A percentile compares a stretch with the other conserved stretches of the same genome.
phyloP scores from a whole-genome alignment of 2,888 invertebrate genomes.

The Eumerus sabulonum region DNA sequence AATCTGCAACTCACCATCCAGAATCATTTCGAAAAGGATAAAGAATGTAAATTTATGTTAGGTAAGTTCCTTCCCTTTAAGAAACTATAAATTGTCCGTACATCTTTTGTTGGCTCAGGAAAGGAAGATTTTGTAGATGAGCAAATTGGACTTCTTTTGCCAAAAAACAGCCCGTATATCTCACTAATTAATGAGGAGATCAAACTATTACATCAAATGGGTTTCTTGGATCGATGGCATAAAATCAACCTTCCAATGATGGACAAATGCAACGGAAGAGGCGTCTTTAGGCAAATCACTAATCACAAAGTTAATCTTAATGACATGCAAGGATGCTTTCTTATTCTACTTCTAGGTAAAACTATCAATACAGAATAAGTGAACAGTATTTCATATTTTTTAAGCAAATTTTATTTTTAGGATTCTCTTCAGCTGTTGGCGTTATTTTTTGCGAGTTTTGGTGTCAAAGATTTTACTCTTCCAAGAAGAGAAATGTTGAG shows the following conservation, averaged over 20 bases:
- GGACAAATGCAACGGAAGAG: constrained; percentile 88
- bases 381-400: neutral
- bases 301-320: constrained; percentile 93
- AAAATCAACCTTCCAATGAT: constrained; percentile 87
- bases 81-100: neutral
- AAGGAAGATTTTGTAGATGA: constrained; percentile 89
- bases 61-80: constrained; percentile 79
- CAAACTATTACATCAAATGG: constrained; percentile 89
- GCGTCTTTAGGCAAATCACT: constrained; percentile 84
- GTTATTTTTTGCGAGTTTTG: constrained; percentile 73
- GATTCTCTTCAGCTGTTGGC: constrained; percentile 72
- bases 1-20: constrained; percentile 87
- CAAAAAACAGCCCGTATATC: constrained; percentile 88
- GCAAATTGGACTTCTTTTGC: constrained; percentile 87
- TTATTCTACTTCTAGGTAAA: constrained; percentile 89
- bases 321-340: constrained; percentile 96
- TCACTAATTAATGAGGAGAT: constrained; percentile 88
- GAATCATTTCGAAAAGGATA: constrained; percentile 83
- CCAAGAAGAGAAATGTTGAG: constrained; percentile 31
- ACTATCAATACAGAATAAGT: neutral
- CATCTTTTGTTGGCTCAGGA: constrained; percentile 78
- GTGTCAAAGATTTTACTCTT: constrained; percentile 70
- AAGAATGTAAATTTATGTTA: constrained; percentile 87
- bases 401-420: constrained; percentile 54
- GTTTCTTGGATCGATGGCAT: constrained; percentile 91